Evolutionary conservation across 1,140 invertebrate species (phyloP).

Genomic region (Rhagoletis pomonella): DNA sequence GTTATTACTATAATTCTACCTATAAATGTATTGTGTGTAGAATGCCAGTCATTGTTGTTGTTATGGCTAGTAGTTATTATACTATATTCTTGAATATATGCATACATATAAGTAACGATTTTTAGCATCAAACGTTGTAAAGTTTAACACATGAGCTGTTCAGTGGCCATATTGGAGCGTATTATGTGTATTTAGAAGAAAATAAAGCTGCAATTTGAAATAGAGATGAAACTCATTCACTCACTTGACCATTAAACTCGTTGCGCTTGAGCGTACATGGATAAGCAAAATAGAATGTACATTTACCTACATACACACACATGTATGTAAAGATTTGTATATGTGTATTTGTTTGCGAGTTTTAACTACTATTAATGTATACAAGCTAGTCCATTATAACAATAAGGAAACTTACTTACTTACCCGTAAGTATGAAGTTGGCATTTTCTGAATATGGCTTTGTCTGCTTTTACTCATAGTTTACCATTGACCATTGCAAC

Average conservation of each 20-base stretch:
- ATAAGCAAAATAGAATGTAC: neutral
- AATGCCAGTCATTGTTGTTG: neutral
- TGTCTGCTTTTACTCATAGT: neutral
- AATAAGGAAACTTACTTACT: neutral
- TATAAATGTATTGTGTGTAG: neutral
- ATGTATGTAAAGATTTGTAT: neutral
- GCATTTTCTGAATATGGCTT: slow-evolving; percentile 6
- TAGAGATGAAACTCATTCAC: slow-evolving; percentile 40
- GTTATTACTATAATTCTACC: neutral
- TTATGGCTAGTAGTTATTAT: neutral
- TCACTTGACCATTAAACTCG: slow-evolving; percentile 36
- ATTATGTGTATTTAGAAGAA: neutral
- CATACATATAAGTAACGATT: neutral
- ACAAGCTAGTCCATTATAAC: neutral
- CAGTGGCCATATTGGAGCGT: neutral
- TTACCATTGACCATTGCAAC: neutral
- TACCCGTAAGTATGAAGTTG: neutral
- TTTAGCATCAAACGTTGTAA: neutral
- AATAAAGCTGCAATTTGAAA: slow-evolving; percentile 27
- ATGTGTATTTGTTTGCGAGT: neutral
- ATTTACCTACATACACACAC: neutral
- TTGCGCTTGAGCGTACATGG: slow-evolving; percentile 13
- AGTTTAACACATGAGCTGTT: slow-evolving; percentile 19
- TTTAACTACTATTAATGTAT: neutral
- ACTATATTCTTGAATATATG: no score